Evolutionary conservation across 2,797 vertebrate genomes (phyloP).

Genomic region (Argya squamiceps): DNA sequence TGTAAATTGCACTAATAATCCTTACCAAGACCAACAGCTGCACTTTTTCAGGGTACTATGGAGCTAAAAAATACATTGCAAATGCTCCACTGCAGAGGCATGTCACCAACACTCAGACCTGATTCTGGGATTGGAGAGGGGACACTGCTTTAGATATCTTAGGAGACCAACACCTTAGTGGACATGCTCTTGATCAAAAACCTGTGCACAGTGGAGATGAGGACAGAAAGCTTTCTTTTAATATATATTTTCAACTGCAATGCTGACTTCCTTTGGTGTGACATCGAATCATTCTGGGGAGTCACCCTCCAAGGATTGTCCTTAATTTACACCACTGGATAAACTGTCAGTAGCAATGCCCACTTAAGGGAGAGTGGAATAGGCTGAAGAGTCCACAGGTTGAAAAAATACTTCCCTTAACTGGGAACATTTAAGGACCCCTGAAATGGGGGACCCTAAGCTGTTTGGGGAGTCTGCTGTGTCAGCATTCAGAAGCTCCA

Average conservation of each 20-base stretch:
- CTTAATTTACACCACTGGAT: background rate
- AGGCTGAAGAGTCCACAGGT: background rate
- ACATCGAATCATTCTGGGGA: background rate
- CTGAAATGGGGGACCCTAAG: background rate
- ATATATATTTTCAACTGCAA: background rate
- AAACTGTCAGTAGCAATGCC: background rate
- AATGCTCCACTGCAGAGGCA: background rate
- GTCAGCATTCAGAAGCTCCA: background rate
- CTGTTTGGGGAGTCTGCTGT: background rate
- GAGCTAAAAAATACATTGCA: background rate
- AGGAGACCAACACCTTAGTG: background rate
- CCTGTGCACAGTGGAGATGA: background rate
- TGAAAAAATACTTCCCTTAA: background rate
- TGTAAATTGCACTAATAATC: background rate
- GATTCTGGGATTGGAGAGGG: background rate
- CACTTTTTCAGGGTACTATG: background rate
- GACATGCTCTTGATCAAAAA: background rate
- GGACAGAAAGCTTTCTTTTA: background rate
- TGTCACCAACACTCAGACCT: background rate
- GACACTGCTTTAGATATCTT: accelerated
- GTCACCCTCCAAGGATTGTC: background rate
- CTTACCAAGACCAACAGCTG: background rate
- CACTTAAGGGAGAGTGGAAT: background rate
- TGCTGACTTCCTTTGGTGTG: background rate
- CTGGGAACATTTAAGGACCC: background rate